Conservation (phyloP, 53 echinoderm and acorn worm genomes). For the Actinopyga echinites region DNA sequence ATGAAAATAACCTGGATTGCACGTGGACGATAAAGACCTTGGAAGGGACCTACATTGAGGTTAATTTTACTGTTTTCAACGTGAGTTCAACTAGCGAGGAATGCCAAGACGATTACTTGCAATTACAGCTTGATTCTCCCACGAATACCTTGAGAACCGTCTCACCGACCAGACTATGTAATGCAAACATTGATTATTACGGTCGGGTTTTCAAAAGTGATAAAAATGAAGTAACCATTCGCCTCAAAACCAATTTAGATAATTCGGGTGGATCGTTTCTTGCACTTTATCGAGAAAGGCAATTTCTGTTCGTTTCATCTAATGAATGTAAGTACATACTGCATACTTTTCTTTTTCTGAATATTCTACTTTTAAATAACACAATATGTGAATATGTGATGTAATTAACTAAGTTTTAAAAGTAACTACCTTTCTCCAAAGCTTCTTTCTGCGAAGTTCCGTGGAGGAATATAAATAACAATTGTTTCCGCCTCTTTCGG, state of each 20-base stretch:
- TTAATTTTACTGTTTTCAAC: background rate
- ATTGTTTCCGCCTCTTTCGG: background rate
- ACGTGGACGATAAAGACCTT: conserved; percentile 1
- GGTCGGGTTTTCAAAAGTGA: background rate
- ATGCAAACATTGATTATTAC: background rate
- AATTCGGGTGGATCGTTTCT: background rate
- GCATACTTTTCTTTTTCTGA: too few species aligned
- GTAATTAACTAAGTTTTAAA: too few species aligned
- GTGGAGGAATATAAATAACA: background rate
- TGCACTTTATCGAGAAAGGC: background rate
- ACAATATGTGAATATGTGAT: too few species aligned
- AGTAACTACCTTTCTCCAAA: too few species aligned
- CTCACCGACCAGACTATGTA: background rate
- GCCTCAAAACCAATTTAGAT: background rate
- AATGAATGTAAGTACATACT: too few species aligned
- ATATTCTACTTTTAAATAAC: too few species aligned
- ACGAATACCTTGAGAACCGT: too few species aligned
- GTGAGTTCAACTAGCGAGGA: background rate
- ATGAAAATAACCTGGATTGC: background rate
- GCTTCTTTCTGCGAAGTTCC: too few species aligned
- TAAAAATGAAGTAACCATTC: background rate
- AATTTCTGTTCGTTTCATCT: background rate
- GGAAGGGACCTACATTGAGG: background rate
- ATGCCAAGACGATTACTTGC: conserved; percentile 8
- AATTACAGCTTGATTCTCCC: background rate